A percentile compares a stretch with the other conserved stretches of the same genome.
Conservation (phyloP, 2,888 invertebrate species). For the Eupithecia centaureata region DNA sequence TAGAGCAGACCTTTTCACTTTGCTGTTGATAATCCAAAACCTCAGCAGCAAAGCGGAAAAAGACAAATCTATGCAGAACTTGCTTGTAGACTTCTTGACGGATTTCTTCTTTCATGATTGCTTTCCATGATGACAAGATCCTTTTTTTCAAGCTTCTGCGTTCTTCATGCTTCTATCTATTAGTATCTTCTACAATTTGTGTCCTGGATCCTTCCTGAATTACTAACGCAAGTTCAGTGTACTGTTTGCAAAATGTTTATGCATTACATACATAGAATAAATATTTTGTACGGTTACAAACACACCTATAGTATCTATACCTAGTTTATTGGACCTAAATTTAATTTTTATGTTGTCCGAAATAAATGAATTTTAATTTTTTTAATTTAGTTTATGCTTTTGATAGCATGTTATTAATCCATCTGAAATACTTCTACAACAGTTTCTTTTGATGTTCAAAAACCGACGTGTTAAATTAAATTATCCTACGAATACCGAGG, state of each 20-base stretch:
- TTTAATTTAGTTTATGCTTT: not conserved
- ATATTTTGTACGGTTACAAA: no score
- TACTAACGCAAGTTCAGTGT: no score
- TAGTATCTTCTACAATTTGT: no score
- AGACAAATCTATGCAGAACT: constrained; percentile 83
- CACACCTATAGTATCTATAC: no score
- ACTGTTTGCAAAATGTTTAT: no score
- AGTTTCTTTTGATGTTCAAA: constrained; percentile 26
- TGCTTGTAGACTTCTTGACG: constrained; percentile 45
- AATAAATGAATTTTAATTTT: no score
- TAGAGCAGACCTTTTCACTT: constrained; percentile 85
- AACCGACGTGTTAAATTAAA: constrained; percentile 22
- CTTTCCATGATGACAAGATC: no score
- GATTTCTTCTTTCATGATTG: not conserved
- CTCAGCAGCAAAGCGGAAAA: constrained; percentile 86
- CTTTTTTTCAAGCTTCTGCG: not conserved
- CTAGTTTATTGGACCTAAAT: no score
- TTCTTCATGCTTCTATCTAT: no score
- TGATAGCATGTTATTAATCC: constrained; percentile 3
- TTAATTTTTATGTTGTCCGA: not conserved
- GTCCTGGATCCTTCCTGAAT: no score
- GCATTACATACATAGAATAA: no score
- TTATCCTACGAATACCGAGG: constrained; percentile 11
- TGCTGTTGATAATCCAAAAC: constrained; percentile 76
- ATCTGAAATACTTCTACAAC: constrained; percentile 3